phyloP scores from a whole-genome alignment of 35 echinoderm and acorn worm species.

The Ophiothrix spiculata region DNA sequence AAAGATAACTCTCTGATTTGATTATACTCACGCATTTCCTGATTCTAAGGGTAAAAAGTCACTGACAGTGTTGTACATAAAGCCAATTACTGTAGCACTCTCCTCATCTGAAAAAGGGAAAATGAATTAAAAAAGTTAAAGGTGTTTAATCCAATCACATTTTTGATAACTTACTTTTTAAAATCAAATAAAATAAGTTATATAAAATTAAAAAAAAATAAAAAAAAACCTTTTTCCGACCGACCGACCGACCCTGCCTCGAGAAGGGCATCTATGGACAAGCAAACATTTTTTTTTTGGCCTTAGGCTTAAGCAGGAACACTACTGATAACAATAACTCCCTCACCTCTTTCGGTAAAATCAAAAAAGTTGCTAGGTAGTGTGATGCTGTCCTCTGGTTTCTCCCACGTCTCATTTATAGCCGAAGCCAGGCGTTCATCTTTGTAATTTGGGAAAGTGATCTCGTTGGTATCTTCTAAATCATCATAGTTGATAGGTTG shows the following conservation, averaged over 20 bases:
- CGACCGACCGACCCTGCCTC: no score
- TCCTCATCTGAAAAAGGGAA: constrained; percentile 37
- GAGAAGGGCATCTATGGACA: no score
- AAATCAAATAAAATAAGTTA: no score
- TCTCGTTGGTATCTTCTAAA: neutral
- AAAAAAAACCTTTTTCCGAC: no score
- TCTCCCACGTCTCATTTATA: constrained; percentile 38
- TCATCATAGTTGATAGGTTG: neutral
- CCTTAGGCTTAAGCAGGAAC: no score
- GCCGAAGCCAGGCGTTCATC: constrained; percentile 4
- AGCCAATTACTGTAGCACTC: constrained; percentile 44
- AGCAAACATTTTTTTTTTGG: no score
- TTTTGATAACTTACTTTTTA: no score
- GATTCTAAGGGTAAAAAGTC: constrained; percentile 52
- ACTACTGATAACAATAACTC: no score
- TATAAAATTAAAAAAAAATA: no score
- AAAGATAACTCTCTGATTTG: neutral
- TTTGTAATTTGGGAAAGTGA: constrained; percentile 54
- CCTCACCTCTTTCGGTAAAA: constrained; percentile 58
- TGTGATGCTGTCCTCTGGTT: constrained; percentile 46
- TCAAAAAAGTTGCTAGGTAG: constrained; percentile 74
- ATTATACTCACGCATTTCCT: constrained; percentile 44
- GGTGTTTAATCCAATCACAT: no score
- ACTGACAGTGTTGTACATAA: constrained; percentile 49
- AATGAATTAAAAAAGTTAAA: no score